Conservation (phyloP, 2,797 vertebrate species). For the Sebastes taczanowskii region DNA sequence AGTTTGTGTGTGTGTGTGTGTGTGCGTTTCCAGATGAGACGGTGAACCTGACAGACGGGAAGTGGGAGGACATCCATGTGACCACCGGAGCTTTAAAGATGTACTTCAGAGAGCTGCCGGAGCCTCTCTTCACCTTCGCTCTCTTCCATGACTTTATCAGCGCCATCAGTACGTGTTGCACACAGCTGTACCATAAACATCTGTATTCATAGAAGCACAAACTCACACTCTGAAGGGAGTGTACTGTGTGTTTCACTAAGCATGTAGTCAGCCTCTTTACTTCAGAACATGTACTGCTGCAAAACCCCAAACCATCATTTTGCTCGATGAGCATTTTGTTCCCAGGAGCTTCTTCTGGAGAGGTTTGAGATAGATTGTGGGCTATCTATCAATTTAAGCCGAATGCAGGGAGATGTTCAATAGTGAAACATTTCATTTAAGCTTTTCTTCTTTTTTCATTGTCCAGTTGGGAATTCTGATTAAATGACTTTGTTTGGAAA, state of each 20-base stretch:
- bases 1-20: background rate
- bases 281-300: background rate
- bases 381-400: background rate
- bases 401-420: background rate
- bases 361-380: background rate
- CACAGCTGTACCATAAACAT: background rate
- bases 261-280: background rate
- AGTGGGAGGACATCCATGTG: slow-evolving; percentile 99
- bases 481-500: too few relatives aligned
- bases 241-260: background rate
- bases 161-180: slow-evolving; percentile 87
- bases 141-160: slow-evolving; percentile 94
- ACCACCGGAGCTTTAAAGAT: slow-evolving; percentile 97
- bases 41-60: slow-evolving; percentile 89
- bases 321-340: background rate
- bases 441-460: background rate
- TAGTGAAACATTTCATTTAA: background rate
- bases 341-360: background rate
- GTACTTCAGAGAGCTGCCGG: slow-evolving; percentile 97
- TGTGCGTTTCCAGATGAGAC: slow-evolving; percentile 88
- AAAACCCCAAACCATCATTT: background rate
- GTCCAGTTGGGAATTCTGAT: too few relatives aligned
- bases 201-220: too few relatives aligned
- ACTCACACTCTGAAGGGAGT: background rate
- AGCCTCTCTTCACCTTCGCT: slow-evolving; percentile 93